A percentile compares a stretch with the other conserved stretches of the same genome.
These are phyloP conservation scores for Antechinus flavipes DNA, from an alignment of 2,113 vertebrate species.

Conservation along the genomic window DNA sequence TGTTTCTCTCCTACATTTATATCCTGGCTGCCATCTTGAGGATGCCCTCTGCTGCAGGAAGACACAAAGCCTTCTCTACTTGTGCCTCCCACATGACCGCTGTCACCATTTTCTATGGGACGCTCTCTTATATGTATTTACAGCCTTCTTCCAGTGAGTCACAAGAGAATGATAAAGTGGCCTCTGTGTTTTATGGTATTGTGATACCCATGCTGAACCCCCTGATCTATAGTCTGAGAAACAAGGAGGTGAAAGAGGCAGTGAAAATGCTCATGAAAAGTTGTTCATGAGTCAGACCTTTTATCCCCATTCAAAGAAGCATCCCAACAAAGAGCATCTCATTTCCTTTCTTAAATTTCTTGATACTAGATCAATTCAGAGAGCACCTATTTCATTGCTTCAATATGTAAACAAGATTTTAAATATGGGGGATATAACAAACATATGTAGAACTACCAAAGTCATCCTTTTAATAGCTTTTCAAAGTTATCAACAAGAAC, in stretches of 20 bases:
- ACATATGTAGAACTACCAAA: no score
- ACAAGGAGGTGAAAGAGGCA: constrained; percentile 61
- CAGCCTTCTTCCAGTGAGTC: background rate
- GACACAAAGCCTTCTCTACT: constrained; percentile 66
- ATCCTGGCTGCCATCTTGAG: constrained; percentile 62
- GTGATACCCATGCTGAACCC: constrained; percentile 71
- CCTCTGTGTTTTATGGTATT: constrained; percentile 64
- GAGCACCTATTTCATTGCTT: background rate
- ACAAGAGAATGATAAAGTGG: constrained; percentile 59
- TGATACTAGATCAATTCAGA: background rate
- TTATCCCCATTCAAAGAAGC: background rate
- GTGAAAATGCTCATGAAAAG: constrained; percentile 41
- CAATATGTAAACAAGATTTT: background rate
- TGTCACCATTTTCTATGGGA: constrained; percentile 62
- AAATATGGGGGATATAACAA: background rate
- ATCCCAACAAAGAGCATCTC: background rate
- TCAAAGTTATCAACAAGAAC: no score
- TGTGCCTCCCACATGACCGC: constrained; percentile 64
- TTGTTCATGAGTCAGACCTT: background rate
- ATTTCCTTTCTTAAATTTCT: background rate
- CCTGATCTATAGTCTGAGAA: constrained; percentile 70
- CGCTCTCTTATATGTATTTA: constrained; percentile 70
- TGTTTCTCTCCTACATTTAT: constrained; percentile 63
- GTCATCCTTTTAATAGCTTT: no score
- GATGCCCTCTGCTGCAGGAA: constrained; percentile 47